Evolutionary conservation across 2,888 invertebrate species (phyloP), one percentile per base, ranked within the genome.

Genomic region (Baccha elongata): DNA sequence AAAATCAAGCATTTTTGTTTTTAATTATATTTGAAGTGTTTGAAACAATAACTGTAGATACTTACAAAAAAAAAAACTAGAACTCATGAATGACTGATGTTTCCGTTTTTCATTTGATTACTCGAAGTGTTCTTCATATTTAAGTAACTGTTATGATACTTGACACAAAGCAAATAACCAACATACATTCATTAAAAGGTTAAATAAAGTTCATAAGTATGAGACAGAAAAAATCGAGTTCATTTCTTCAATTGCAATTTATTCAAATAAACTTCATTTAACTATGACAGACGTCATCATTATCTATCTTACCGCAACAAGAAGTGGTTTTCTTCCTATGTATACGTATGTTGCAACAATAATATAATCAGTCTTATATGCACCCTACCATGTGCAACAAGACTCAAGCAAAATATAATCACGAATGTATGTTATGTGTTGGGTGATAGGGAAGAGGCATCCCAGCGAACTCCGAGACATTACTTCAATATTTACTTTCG

Each of bases 401-500:
- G 58, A 15, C 29, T 40, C 26, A 48, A 60, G 26, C 7, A 40
- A 58, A 60, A 71, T n/a, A 64, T 35, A 50, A 37, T 3, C 26
- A 26, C 13, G 10, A 10, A 35, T 35, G 35, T 10, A 35, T 35
- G 4, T 35, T 11, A 35, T 35, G 35, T 35, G n/a, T 35, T 35
- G 3, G 11, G 3, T 35, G 15, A 8, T 21, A 15, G 21, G 13
- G 11, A 21, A 58, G 26, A 58, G 44, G 23, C 48, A 62, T n/a
- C 40, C 40, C 46, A 50, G 29, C 62, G 52, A 35, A 52, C 40
- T 52, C 42, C 42, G 60, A 72, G 71, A 72, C 71, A 72, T 37
- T 52, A 48, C 67, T 68, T 52, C 60, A 60, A 68, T 75, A 62
- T 75, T 75, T 53, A 72, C 62, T 72, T 53, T 75, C 50, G 60